phyloP scores from a whole-genome alignment of 1,140 invertebrate species.

The Phymastichus coffea region DNA sequence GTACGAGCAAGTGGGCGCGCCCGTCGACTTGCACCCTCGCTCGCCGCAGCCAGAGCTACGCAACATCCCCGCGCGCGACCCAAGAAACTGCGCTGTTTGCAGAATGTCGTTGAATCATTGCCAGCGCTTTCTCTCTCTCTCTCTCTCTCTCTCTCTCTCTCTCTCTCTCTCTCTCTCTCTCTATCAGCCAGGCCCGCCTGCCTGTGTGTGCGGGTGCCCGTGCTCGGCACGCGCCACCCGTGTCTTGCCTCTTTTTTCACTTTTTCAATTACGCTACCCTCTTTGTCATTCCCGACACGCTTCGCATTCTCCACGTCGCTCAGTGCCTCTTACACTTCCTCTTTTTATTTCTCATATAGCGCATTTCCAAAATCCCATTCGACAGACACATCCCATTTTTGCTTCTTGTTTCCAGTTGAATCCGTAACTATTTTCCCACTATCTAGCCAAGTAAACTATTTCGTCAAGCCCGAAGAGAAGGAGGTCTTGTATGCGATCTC shows the following conservation, averaged over 20 bases:
- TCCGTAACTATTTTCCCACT: too few species aligned
- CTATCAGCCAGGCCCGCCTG: neutral
- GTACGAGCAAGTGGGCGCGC: slow-evolving; percentile 18
- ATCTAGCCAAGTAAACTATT: too few species aligned
- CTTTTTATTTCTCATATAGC: too few species aligned
- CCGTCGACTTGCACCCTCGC: slow-evolving; percentile 1
- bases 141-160: neutral
- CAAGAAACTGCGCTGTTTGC: slow-evolving; percentile 22
- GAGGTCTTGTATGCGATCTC: too few species aligned
- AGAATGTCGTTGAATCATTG: slow-evolving; percentile 29
- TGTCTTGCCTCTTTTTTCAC: neutral
- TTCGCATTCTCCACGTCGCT: too few species aligned
- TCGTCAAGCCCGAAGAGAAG: too few species aligned
- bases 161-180: neutral
- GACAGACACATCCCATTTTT: too few species aligned
- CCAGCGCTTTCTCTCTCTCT: neutral
- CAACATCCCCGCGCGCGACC: neutral
- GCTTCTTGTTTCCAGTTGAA: too few species aligned
- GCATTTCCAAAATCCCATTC: too few species aligned
- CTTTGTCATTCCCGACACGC: too few species aligned
- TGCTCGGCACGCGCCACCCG: neutral
- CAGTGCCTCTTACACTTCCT: too few species aligned
- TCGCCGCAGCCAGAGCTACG: neutral
- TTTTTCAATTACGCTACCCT: too few species aligned
- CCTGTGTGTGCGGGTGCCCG: neutral